Evolutionary conservation across 2,113 vertebrate genomes (phyloP).

Genomic region (Etheostoma cragini): DNA sequence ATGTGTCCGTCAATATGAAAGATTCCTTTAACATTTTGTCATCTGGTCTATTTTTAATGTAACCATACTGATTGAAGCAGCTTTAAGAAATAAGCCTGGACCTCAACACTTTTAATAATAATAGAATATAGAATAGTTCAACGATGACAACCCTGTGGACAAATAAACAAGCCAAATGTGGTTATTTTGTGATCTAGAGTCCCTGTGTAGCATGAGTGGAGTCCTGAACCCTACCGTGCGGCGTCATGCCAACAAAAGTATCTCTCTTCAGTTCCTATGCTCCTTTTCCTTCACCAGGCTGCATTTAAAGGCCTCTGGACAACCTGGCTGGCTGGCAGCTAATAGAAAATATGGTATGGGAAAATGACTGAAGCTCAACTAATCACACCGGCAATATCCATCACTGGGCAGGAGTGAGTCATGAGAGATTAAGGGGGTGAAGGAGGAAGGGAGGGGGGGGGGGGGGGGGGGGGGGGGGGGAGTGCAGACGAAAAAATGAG

Average conservation of each 20-base stretch:
- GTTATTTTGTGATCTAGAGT: neutral
- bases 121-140: too few species aligned
- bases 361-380: constrained; percentile 80
- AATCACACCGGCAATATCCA: constrained; percentile 80
- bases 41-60: neutral
- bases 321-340: constrained; percentile 61
- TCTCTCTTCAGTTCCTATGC: constrained; percentile 25
- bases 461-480: neutral
- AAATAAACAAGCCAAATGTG: neutral
- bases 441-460: neutral
- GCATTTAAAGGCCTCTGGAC: constrained; percentile 61
- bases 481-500: constrained; percentile 48
- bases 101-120: neutral
- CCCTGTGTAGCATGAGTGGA: neutral
- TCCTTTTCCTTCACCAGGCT: constrained; percentile 28
- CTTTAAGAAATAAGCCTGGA: neutral
- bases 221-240: constrained; percentile 18
- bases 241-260: constrained; percentile 41
- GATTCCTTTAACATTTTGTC: neutral
- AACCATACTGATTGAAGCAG: neutral
- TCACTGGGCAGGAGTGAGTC: constrained; percentile 70
- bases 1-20: neutral
- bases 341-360: constrained; percentile 77
- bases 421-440: constrained; percentile 54
- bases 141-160: neutral